phyloP scores from a whole-genome alignment of 2,113 vertebrate genomes.

The Typhlomys cinereus region DNA sequence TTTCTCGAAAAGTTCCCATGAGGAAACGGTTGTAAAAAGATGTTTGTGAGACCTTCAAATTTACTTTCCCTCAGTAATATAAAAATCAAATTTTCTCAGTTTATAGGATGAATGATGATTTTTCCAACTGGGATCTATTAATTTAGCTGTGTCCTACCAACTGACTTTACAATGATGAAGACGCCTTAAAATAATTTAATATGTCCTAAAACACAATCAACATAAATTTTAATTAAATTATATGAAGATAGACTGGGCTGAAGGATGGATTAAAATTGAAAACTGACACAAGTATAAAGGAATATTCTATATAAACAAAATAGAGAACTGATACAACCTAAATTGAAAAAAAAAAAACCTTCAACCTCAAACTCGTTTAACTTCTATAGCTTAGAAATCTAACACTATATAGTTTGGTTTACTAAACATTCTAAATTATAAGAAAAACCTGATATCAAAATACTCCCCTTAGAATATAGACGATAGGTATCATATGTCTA shows the following conservation, averaged over 20 bases:
- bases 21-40: constrained; percentile 47
- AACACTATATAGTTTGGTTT: constrained; percentile 3
- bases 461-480: background rate
- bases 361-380: background rate
- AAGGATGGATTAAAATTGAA: constrained; percentile 33
- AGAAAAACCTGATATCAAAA: constrained; percentile 55
- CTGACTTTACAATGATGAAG: constrained; percentile 40
- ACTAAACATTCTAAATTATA: constrained; percentile 3
- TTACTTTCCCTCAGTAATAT: constrained; percentile 61
- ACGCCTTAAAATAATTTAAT: constrained; percentile 28
- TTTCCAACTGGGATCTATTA: constrained; percentile 45
- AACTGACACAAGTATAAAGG: background rate
- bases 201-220: constrained; percentile 44
- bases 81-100: constrained; percentile 50
- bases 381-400: constrained; percentile 12
- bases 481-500: background rate
- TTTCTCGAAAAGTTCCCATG: background rate
- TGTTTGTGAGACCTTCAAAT: constrained; percentile 26
- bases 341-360: constrained; percentile 29
- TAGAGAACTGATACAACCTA: background rate
- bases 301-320: background rate
- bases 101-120: constrained; percentile 35
- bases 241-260: background rate
- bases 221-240: constrained; percentile 43
- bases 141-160: constrained; percentile 32